Base-by-base conservation (phyloP, 2,888 invertebrate genomes). In the Lepidonotus clava region DNA sequence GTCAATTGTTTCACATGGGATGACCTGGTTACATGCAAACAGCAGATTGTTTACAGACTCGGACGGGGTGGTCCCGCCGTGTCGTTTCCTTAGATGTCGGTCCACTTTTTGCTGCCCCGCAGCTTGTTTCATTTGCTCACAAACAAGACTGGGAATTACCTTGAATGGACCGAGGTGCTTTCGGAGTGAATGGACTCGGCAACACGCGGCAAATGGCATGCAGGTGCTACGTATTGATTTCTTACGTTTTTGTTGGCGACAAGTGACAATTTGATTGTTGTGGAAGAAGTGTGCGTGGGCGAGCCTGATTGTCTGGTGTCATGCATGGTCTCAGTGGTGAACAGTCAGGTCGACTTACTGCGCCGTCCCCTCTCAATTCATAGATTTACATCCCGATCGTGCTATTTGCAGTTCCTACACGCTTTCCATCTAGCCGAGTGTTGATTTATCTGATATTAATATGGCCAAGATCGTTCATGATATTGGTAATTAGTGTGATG, bases 1-100 rank as follows among this genome's bases (percentile, higher is more conserved):
- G 36, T 71, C 71, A 71, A 71, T 71, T 71, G 36, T 71, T 36
- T 24, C 71, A 71, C 38, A 38, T 71, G 18, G 36, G 38, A 71
- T 34, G 71, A n/a, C 21, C 8, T 18, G 71, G 71, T 21, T 34
- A 38, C 71, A 71, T n/a, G 71, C 71, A 71, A 71, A 71, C 71
- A 34, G 14, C 38, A 38, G 71, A 71, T 71, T 71, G 71, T 71
- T 71, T 71, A 71, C 71, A 18, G 18, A 34, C 34, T 32, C 71
- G 38, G 24, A 71, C 71, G 71, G 71, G 38, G 71, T 38, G n/a
- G 71, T n/a, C 36, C 21, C 18, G 38, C 14, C n/a, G 71, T 38
- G 34, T 36, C 38, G 71, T 71, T 34, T 71, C 61, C 61, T 18
- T 61, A 61, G 61, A 28, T 61, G 61, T 61, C 28, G 61, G 28